Evolutionary conservation across 2,888 invertebrate genomes (phyloP), one percentile per base, ranked within the genome.

Genomic region (Andrena minutula): DNA sequence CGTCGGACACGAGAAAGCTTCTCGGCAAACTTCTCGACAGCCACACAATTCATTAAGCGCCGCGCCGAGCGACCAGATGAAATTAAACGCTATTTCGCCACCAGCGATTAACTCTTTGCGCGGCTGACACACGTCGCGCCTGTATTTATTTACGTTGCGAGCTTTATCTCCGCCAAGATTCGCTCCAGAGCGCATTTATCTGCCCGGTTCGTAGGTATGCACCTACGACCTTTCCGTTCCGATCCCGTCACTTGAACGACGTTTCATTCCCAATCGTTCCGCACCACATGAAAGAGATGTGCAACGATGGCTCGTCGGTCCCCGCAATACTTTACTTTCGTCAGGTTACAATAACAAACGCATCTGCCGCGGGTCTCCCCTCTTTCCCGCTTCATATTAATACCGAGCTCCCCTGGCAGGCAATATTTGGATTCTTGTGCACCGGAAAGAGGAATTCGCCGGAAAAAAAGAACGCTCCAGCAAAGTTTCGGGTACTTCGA

Each of bases 11-110:
- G 71, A 35, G 60, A 61, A 58, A 69, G 70, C 49, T 41, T 49
- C 32, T 20, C 58, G 74, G 20, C n/a, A n/a, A 71, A 81, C 47
- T 82, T 81, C 63, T 16, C 73, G 70, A 49, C 82, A 56, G 73
- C 58, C 66, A 77, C 74, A 74, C 83, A 58, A 83, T 83, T 83
- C 83, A 60, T 82, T 83, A 83, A 79, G 78, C 68, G 56, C n/a
- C 12, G 60, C 16, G 78, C 26, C 41, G 23, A n/a, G 41, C 70
- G 77, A 77, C 82, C 77, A 82, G 74, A 77, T 56, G 70, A 83
- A 83, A 78, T 82, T 82, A 75, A 74, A 64, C 71, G 75, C 28
- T 23, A 51, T 65, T 65, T 72, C 3, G 28, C 47, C 58, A 20
- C 71, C 47, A 68, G 68, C 53, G 82, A 82, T 82, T 82, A 82